A percentile compares a stretch with the other conserved stretches of the same genome.
phyloP scores from a whole-genome alignment of 1,140 invertebrate species.

The Phocides pigmalion region DNA sequence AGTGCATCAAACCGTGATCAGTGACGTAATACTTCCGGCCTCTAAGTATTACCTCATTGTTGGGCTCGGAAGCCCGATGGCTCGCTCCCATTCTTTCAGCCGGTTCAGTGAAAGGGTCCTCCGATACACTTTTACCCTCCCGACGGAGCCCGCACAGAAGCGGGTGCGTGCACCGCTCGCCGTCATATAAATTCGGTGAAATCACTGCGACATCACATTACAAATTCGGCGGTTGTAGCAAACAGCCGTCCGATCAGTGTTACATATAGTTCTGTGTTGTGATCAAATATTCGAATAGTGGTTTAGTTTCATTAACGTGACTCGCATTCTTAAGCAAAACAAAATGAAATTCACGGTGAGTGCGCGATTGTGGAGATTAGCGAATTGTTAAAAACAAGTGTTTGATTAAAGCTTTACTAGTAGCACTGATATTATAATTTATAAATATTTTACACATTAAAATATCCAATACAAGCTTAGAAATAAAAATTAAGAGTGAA shows the following conservation, averaged over 20 bases:
- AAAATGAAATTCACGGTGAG: constrained; percentile 82
- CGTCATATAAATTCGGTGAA: constrained; percentile 81
- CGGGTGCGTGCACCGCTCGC: constrained; percentile 59
- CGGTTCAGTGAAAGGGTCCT: constrained; percentile 79
- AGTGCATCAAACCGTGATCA: constrained; percentile 66
- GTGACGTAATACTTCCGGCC: constrained; percentile 70
- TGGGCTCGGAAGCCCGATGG: constrained; percentile 73
- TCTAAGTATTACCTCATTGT: constrained; percentile 70
- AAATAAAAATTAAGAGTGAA: constrained; percentile 8
- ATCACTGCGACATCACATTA: constrained; percentile 74
- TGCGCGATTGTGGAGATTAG: constrained; percentile 53
- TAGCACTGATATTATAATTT: too few relatives aligned
- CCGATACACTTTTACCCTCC: constrained; percentile 78
- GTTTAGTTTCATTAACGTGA: constrained; percentile 70
- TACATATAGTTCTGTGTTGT: constrained; percentile 56
- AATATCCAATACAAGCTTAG: background rate
- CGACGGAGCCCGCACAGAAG: constrained; percentile 44
- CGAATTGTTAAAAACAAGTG: constrained; percentile 15
- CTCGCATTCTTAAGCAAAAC: constrained; percentile 63
- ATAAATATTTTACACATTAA: too few relatives aligned
- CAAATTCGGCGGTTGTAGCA: constrained; percentile 77
- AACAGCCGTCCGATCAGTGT: constrained; percentile 64
- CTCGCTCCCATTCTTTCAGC: constrained; percentile 78
- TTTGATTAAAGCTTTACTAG: background rate
- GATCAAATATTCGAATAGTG: constrained; percentile 58